Percentiles rank a stretch among this genome's conserved stretches.
Conservation (phyloP, 2,888 invertebrate species). For the Patella caerulea region DNA sequence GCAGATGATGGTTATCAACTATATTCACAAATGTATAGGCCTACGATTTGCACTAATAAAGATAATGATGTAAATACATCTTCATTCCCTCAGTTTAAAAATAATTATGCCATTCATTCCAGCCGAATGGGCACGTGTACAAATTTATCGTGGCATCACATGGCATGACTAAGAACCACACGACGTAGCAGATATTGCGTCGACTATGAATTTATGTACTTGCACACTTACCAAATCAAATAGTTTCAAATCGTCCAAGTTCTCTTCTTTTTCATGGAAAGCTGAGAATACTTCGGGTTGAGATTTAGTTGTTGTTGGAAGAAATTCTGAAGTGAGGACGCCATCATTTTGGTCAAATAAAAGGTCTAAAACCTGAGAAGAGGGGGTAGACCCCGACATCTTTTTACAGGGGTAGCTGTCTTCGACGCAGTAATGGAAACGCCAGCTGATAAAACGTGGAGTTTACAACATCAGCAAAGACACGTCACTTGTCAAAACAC, state of each 20-base stretch:
- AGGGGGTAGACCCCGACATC: conserved; percentile 35
- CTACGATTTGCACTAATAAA: too few species aligned
- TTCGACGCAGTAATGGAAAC: background rate
- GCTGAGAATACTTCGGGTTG: background rate
- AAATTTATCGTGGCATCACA: too few species aligned
- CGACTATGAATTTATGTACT: background rate
- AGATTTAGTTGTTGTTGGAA: background rate
- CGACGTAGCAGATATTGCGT: background rate
- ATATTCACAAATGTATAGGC: too few species aligned
- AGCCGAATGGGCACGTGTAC: too few species aligned
- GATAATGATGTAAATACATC: too few species aligned
- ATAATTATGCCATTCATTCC: too few species aligned
- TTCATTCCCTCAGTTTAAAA: too few species aligned
- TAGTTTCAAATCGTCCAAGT: background rate
- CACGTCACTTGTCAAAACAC: background rate
- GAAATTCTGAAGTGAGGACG: conserved; percentile 49
- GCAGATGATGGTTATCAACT: too few species aligned
- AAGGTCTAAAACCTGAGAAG: conserved; percentile 55
- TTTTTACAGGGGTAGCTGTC: background rate
- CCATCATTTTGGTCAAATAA: conserved; percentile 61
- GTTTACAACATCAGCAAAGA: background rate
- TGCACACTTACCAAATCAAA: conserved; percentile 6
- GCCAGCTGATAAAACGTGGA: background rate
- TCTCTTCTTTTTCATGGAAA: background rate
- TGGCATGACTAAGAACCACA: too few species aligned